Percentiles rank a stretch among this genome's conserved stretches.
These are phyloP conservation scores for Aurelia sp. DNA, from an alignment of 30 jellyfish, hydroid and myxozoan genomes.

Conservation along the genomic window DNA sequence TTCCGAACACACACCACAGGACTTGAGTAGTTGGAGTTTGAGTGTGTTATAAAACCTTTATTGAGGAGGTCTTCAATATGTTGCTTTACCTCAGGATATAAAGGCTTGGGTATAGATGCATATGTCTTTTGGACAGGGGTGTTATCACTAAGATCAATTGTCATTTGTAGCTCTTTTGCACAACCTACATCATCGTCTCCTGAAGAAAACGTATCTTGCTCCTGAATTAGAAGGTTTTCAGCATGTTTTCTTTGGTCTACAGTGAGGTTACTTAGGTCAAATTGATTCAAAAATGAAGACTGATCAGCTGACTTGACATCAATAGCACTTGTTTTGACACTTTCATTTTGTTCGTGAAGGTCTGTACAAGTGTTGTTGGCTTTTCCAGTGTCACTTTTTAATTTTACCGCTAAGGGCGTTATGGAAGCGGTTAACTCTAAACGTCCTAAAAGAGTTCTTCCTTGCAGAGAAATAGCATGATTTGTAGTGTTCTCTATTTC, in stretches of 20 bases:
- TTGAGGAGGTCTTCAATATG: too few species aligned
- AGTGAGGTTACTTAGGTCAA: constrained; percentile 38
- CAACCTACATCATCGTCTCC: constrained; percentile 30
- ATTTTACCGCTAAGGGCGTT: constrained; percentile 23
- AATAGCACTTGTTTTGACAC: constrained; percentile 30
- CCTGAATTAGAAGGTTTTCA: constrained; percentile 33
- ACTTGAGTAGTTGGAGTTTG: too few species aligned
- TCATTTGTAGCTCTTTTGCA: constrained; percentile 5
- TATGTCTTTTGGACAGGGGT: constrained; percentile 17
- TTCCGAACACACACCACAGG: too few species aligned
- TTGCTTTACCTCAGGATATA: constrained; percentile 7
- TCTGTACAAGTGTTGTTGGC: constrained; percentile 1
- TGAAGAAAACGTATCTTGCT: constrained; percentile 25
- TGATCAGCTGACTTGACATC: constrained; percentile 33
- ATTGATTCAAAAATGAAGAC: constrained; percentile 29
- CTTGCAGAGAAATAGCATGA: constrained; percentile 36
- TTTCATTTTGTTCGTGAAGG: constrained; percentile 9
- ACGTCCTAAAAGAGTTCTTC: constrained; percentile 50
- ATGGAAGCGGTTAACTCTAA: constrained; percentile 24
- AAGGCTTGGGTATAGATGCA: constrained; percentile 9
- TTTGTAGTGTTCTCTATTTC: constrained; percentile 52
- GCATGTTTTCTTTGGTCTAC: constrained; percentile 39
- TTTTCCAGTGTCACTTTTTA: constrained; percentile 43
- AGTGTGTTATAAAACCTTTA: too few species aligned
- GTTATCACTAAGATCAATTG: neutral